Evolutionary conservation across 1,140 invertebrate genomes (phyloP).

Genomic region (Copidosoma floridanum): DNA sequence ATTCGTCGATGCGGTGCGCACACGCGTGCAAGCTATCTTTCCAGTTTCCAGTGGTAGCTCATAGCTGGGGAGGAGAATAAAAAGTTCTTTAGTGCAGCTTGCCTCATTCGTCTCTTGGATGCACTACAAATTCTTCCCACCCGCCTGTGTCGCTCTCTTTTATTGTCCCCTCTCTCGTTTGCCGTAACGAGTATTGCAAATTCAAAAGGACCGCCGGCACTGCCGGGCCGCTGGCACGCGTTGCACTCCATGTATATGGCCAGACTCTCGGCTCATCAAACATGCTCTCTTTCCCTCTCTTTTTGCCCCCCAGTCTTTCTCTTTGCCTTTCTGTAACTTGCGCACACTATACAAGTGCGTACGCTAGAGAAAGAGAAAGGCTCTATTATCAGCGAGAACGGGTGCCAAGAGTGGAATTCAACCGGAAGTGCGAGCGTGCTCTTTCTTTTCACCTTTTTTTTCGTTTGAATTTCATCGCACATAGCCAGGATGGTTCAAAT

Average conservation of each 20-base stretch:
- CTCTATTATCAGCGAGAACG: no score
- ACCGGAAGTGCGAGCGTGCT: background rate
- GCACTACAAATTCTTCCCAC: background rate
- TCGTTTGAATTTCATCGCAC: no score
- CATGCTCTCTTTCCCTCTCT: background rate
- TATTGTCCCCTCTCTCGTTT: background rate
- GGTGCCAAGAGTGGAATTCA: background rate
- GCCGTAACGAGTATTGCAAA: background rate
- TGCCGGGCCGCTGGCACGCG: no score
- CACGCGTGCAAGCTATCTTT: no score
- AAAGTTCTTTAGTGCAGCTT: background rate
- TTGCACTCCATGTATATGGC: no score
- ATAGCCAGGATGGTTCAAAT: no score
- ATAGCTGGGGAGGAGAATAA: background rate
- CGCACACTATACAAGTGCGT: background rate
- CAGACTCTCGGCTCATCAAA: constrained; percentile 1
- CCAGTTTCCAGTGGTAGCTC: no score
- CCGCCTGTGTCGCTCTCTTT: background rate
- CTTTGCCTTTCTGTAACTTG: background rate
- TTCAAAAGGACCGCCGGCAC: background rate
- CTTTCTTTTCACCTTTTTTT: constrained; percentile 5
- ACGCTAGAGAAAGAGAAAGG: background rate
- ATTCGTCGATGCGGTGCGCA: no score
- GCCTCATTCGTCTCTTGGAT: background rate
- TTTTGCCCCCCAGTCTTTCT: background rate